phyloP scores from a whole-genome alignment of 1,140 invertebrate species.

The Eumaeus atala region DNA sequence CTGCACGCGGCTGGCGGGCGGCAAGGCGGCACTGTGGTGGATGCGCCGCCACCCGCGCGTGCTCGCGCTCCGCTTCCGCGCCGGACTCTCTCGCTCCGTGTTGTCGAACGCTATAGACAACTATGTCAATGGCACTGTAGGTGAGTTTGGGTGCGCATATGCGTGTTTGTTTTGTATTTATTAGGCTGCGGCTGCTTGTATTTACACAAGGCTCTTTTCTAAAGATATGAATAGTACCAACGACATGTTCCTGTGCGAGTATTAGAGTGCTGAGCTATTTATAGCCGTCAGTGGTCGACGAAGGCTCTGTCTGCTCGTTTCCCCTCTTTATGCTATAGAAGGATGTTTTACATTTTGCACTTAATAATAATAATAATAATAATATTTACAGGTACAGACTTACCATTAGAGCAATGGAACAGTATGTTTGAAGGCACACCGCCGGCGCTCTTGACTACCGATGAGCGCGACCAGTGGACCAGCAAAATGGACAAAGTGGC shows the following conservation, averaged over 20 bases:
- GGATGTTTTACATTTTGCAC: no score
- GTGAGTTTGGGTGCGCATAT: constrained; percentile 61
- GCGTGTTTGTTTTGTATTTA: no score
- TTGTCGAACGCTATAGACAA: constrained; percentile 97
- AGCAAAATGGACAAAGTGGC: constrained; percentile 87
- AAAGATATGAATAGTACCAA: no score
- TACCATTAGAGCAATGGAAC: constrained; percentile 81
- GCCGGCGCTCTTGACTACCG: constrained; percentile 77
- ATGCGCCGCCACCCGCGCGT: constrained; percentile 94
- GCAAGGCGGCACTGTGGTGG: constrained; percentile 99
- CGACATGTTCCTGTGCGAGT: no score
- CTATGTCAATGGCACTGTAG: constrained; percentile 93
- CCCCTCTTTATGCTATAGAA: no score
- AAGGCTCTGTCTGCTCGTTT: no score
- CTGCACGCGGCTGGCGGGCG: constrained; percentile 96
- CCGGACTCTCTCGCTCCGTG: constrained; percentile 92
- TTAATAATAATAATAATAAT: no score
- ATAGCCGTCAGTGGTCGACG: no score
- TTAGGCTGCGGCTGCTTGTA: no score
- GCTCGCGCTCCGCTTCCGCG: constrained; percentile 89
- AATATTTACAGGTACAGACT: constrained; percentile 76
- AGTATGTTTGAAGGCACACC: constrained; percentile 85
- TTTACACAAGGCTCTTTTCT: no score
- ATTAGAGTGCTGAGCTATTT: no score
- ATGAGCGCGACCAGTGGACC: constrained; percentile 88